A percentile compares a stretch with the other conserved stretches of the same genome.
phyloP scores from a whole-genome alignment of 2,797 vertebrate species.

The Discoglossus pictus region DNA sequence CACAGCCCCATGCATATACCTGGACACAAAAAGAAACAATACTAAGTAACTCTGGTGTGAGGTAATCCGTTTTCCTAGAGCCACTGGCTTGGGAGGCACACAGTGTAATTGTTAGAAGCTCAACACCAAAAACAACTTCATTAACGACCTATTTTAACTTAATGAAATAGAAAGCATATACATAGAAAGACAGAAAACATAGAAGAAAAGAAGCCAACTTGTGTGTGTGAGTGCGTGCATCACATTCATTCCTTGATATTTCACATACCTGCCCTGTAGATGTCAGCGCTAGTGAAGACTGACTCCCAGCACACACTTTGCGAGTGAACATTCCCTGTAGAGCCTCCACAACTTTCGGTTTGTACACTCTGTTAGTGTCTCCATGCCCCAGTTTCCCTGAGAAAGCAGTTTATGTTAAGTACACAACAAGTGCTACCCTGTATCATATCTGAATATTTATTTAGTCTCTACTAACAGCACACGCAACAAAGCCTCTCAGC shows the following conservation, averaged over 20 bases:
- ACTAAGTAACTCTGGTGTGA: too few species aligned
- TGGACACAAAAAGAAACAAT: constrained; percentile 58
- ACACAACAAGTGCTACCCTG: too few species aligned
- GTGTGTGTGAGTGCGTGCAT: not conserved
- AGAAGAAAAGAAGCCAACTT: not conserved
- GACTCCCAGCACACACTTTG: constrained; percentile 80
- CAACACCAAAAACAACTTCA: too few species aligned
- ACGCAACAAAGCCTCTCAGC: not conserved
- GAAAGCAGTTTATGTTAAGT: not conserved
- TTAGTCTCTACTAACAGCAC: not conserved
- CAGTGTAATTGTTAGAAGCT: too few species aligned
- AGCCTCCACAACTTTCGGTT: constrained; percentile 81
- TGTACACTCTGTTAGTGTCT: constrained; percentile 80
- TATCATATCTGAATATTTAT: too few species aligned
- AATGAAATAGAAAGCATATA: too few species aligned
- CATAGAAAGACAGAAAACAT: not conserved
- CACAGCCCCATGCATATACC: constrained; percentile 81
- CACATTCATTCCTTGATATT: not conserved
- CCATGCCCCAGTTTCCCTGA: constrained; percentile 79
- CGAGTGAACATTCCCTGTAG: constrained; percentile 82
- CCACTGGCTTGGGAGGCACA: too few species aligned
- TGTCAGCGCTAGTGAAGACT: constrained; percentile 78
- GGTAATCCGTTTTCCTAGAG: too few species aligned
- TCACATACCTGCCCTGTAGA: constrained; percentile 77
- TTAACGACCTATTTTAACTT: too few species aligned